These are phyloP conservation scores for Desoria tigrina DNA, from an alignment of 2,888 invertebrate species.

Conservation along the genomic window DNA sequence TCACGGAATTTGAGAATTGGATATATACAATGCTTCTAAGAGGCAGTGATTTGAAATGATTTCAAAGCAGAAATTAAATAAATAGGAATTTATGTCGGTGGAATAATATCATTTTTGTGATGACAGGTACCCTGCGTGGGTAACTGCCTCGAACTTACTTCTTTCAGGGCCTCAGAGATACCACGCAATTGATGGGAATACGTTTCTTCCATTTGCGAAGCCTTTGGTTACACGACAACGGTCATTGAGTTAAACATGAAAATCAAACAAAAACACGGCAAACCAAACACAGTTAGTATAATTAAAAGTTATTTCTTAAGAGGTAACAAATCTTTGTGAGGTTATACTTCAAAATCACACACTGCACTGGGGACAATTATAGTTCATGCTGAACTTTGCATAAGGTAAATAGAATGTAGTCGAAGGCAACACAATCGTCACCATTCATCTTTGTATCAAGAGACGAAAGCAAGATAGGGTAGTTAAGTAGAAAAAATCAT, in stretches of 20 bases:
- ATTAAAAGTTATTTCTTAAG: background rate
- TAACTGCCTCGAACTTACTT: constrained; percentile 51
- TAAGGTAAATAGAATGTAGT: too few relatives aligned
- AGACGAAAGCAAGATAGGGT: too few relatives aligned
- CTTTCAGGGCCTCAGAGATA: constrained; percentile 55
- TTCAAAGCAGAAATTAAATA: background rate
- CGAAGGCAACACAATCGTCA: too few relatives aligned
- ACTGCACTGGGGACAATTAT: too few relatives aligned
- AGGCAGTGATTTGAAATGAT: background rate
- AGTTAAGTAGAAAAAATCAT: too few relatives aligned
- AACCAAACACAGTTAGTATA: constrained; percentile 15
- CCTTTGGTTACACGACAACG: constrained; percentile 48
- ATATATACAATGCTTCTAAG: background rate
- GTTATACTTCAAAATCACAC: background rate
- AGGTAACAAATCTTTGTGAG: constrained; percentile 11
- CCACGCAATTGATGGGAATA: constrained; percentile 55
- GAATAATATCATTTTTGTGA: background rate
- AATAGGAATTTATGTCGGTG: background rate
- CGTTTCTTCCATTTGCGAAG: constrained; percentile 56
- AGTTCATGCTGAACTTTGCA: too few relatives aligned
- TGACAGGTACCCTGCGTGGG: background rate
- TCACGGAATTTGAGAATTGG: background rate
- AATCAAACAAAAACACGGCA: constrained; percentile 7
- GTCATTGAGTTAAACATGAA: constrained; percentile 13
- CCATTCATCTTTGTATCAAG: too few relatives aligned